phyloP scores from a whole-genome alignment of 92 coral and sea anemone species.

The Parazoanthus swiftii region DNA sequence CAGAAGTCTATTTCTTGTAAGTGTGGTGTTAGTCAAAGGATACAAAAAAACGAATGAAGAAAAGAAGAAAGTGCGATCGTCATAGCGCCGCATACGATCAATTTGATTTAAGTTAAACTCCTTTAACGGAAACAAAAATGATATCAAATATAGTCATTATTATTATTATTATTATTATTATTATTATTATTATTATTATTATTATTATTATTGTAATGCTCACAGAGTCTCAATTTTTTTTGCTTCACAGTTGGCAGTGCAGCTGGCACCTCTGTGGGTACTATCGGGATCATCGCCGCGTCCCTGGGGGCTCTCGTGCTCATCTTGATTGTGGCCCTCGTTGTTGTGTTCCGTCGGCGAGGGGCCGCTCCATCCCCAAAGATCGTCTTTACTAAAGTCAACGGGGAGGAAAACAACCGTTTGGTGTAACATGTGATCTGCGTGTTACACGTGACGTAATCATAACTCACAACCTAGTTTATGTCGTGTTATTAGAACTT shows the following conservation, averaged over 20 bases:
- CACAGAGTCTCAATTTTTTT: not conserved
- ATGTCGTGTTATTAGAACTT: not conserved
- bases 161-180: too few species aligned
- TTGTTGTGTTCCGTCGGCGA: conserved; percentile 55
- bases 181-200: too few species aligned
- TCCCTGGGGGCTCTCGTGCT: conserved; percentile 73
- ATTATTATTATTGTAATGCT: not conserved
- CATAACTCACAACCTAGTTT: not conserved
- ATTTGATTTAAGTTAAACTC: too few species aligned
- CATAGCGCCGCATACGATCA: too few species aligned
- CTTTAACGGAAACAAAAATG: too few species aligned
- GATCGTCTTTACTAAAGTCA: conserved; percentile 64
- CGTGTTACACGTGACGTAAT: not conserved
- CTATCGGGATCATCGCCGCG: conserved; percentile 72
- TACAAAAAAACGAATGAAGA: too few species aligned
- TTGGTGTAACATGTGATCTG: conserved; percentile 51
- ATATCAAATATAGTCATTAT: too few species aligned
- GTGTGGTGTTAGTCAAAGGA: too few species aligned
- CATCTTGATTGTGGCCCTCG: conserved; percentile 63
- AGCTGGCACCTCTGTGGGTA: conserved; percentile 53
- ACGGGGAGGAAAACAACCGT: conserved; percentile 59
- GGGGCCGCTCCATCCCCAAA: conserved; percentile 48
- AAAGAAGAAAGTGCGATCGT: too few species aligned
- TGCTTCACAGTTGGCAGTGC: conserved; percentile 33
- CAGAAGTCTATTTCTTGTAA: too few species aligned